Evolutionary conservation across 2,888 invertebrate species (phyloP).

Genomic region (Augochlorella aurata): DNA sequence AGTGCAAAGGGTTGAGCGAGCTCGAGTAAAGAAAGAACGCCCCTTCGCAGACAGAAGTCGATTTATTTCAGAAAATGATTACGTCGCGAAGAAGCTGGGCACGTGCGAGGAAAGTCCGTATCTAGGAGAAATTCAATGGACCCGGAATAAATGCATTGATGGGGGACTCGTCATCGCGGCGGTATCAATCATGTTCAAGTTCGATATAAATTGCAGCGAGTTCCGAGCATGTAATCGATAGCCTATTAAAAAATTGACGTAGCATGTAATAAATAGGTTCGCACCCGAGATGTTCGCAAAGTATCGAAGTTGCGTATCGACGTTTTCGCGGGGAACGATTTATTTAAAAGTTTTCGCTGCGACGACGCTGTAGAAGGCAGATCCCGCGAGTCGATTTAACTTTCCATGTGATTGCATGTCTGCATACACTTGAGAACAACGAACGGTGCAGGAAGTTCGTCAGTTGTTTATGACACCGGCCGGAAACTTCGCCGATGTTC

Average conservation of each 20-base stretch:
- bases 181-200: slow-evolving; percentile 5
- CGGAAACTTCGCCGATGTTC: slow-evolving; percentile 34
- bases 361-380: slow-evolving; percentile 10
- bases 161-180: background rate
- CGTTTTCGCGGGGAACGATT: slow-evolving; percentile 41
- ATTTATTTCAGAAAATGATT: background rate
- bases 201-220: background rate
- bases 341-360: slow-evolving; percentile 44
- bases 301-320: slow-evolving; percentile 27
- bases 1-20: too few relatives aligned
- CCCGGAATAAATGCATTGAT: background rate
- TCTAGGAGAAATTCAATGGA: background rate
- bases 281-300: slow-evolving; percentile 5
- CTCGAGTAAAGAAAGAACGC: too few relatives aligned
- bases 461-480: slow-evolving; percentile 57
- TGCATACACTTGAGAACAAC: slow-evolving; percentile 37
- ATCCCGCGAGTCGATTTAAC: slow-evolving; percentile 62
- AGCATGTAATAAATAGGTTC: slow-evolving; percentile 27
- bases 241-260: slow-evolving; percentile 3
- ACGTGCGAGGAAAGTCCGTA: background rate
- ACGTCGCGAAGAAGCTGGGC: background rate
- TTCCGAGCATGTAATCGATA: slow-evolving; percentile 5
- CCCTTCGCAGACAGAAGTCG: too few relatives aligned
- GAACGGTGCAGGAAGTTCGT: slow-evolving; percentile 55
- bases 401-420: slow-evolving; percentile 53